Conservation (phyloP, 2,888 invertebrate species). For the Polymixis lichenea region DNA sequence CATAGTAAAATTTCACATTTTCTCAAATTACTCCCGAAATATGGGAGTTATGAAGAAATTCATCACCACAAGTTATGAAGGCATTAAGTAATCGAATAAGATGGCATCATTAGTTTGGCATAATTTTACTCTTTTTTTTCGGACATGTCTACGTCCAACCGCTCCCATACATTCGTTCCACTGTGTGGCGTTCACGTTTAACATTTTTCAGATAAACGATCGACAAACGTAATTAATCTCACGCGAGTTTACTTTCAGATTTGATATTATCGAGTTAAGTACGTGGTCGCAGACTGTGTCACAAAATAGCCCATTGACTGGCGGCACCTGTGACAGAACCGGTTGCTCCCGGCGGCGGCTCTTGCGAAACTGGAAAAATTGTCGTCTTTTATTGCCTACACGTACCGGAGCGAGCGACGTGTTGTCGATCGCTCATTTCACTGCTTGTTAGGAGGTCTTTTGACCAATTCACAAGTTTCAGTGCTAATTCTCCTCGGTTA, state of each 20-base stretch:
- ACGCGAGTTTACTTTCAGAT: constrained; percentile 62
- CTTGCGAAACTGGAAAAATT: constrained; percentile 84
- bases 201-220: constrained; percentile 49
- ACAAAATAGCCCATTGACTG: constrained; percentile 78
- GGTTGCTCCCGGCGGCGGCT: constrained; percentile 80
- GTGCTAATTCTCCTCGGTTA: constrained; percentile 31
- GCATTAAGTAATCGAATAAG: too few relatives aligned
- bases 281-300: constrained; percentile 75
- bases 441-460: constrained; percentile 68
- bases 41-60: too few relatives aligned
- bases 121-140: too few relatives aligned
- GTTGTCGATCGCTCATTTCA: constrained; percentile 73
- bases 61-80: too few relatives aligned
- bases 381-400: constrained; percentile 78
- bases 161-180: too few relatives aligned
- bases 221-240: constrained; percentile 52
- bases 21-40: too few relatives aligned
- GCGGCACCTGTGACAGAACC: constrained; percentile 85
- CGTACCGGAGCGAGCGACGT: constrained; percentile 71
- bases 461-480: constrained; percentile 60
- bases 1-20: too few relatives aligned
- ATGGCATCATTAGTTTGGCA: too few relatives aligned
- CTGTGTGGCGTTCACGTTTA: constrained; percentile 27
- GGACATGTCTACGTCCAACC: too few relatives aligned
- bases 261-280: constrained; percentile 74